Evolutionary conservation across 2,797 vertebrate species (phyloP), one percentile per base, ranked within the genome.

Genomic region (Agapornis canus): DNA sequence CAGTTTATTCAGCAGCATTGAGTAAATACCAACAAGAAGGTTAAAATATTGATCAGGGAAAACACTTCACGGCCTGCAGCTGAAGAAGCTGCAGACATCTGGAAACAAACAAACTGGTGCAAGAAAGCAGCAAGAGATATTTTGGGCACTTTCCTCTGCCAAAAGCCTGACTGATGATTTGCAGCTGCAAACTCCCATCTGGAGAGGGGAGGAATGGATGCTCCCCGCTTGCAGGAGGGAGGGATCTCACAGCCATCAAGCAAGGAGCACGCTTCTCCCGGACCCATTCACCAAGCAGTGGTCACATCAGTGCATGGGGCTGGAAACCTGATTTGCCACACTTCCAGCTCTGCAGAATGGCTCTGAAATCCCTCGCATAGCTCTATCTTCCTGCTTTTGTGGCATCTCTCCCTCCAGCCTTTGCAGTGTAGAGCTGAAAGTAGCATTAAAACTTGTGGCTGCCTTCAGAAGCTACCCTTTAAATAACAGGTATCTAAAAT

Each of bases 11-110:
- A 91, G 94, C 56, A 82, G 88, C 89, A 52, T 66, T 82, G 84
- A 89, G 95, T 91, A 96, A 96, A 96, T 94, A 96, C 40, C 93
- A 96, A 96, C 72, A 96, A 91, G 93, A 86, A 97, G 95, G 91
- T 95, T 94, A 81, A 95, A 97, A 93, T 91, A 96, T 65, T 94
- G 96, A 97, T 95, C 86, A 73, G 94, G 85, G 86, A 72, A 92
- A 95, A 91, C 71, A 71, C 66, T 97, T 95, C 59, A 92, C 3
- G 35, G n/a, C 32, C 22, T 35, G 54, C 54, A 57, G 6, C 60
- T 48, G 69, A 85, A 93, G 14, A 42, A 92, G 91, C 90, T 16
- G 29, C 89, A 88, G 92, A 93, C 94, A 95, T 73, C 95, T 91
- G 94, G 91, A 95, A 94, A 94, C 93, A 95, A 96, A 95, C 79